Percentiles rank a stretch among this genome's conserved stretches.
Evolutionary conservation across 2,888 invertebrate species (phyloP).

Genomic region (Oscheius sp.): DNA sequence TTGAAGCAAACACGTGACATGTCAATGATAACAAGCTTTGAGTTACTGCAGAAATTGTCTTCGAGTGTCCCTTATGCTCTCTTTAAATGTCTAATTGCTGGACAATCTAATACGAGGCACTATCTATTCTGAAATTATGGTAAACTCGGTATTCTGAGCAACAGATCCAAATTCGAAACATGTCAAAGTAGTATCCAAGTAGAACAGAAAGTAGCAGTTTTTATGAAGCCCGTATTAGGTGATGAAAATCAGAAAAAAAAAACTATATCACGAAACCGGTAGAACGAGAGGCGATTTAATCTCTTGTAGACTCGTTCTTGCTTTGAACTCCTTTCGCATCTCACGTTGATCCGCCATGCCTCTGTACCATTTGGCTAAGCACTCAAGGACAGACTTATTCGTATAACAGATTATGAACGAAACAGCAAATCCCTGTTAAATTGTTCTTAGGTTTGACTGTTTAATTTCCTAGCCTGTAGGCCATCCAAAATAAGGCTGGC

Average conservation of each 20-base stretch:
- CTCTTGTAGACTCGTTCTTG: slow-evolving; percentile 37
- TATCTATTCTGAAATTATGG: background rate
- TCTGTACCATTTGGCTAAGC: slow-evolving; percentile 44
- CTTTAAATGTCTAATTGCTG: too few species aligned
- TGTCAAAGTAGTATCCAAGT: too few species aligned
- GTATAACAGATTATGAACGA: slow-evolving; percentile 68
- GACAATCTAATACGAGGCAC: too few species aligned
- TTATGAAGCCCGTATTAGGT: too few species aligned
- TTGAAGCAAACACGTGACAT: too few species aligned
- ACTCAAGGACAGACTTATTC: slow-evolving; percentile 60
- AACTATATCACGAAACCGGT: slow-evolving; percentile 1
- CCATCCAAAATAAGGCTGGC: slow-evolving; percentile 75
- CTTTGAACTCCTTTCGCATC: slow-evolving; percentile 32
- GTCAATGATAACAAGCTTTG: too few species aligned
- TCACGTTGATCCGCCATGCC: slow-evolving; percentile 20
- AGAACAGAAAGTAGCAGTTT: too few species aligned
- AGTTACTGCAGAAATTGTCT: too few species aligned
- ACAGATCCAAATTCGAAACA: too few species aligned
- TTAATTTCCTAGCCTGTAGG: slow-evolving; percentile 73
- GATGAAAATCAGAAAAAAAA: too few species aligned
- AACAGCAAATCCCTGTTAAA: slow-evolving; percentile 62
- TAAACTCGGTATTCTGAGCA: too few species aligned
- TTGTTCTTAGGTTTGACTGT: background rate
- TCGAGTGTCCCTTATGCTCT: too few species aligned
- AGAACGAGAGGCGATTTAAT: slow-evolving; percentile 32